phyloP scores from a whole-genome alignment of 2,888 invertebrate genomes.

The Acrobasis suavella region DNA sequence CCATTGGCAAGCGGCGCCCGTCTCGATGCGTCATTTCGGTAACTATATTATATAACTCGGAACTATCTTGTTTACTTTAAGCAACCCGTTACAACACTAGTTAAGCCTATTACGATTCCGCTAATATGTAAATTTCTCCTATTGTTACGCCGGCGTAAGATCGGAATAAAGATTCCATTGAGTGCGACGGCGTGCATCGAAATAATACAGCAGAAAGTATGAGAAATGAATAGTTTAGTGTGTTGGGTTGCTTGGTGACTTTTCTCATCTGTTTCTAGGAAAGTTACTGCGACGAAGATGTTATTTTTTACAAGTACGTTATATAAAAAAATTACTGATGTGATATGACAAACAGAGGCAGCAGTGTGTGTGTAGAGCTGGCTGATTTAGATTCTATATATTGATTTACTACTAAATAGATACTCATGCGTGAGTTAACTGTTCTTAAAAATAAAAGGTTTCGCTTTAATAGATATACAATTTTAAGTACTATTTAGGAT shows the following conservation, averaged over 20 bases:
- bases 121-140: conserved; percentile 44
- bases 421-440: too few species aligned
- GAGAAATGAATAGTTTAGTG: conserved; percentile 25
- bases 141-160: conserved; percentile 42
- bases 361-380: too few species aligned
- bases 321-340: too few species aligned
- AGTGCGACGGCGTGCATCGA: conserved; percentile 29
- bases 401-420: too few species aligned
- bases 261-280: neutral
- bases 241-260: neutral
- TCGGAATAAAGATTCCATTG: conserved; percentile 33
- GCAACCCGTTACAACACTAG: conserved; percentile 50
- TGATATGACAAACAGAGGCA: too few species aligned
- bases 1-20: conserved; percentile 58
- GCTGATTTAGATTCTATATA: too few species aligned
- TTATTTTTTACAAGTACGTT: neutral
- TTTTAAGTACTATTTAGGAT: too few species aligned
- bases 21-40: conserved; percentile 65
- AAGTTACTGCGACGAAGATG: conserved; percentile 4
- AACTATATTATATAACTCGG: conserved; percentile 63
- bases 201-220: conserved; percentile 34
- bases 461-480: too few species aligned
- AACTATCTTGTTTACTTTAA: conserved; percentile 56
- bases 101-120: conserved; percentile 29
- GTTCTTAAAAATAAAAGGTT: too few species aligned